Evolutionary conservation across 2,113 vertebrate species (phyloP).

Genomic region (Piaya cayana): DNA sequence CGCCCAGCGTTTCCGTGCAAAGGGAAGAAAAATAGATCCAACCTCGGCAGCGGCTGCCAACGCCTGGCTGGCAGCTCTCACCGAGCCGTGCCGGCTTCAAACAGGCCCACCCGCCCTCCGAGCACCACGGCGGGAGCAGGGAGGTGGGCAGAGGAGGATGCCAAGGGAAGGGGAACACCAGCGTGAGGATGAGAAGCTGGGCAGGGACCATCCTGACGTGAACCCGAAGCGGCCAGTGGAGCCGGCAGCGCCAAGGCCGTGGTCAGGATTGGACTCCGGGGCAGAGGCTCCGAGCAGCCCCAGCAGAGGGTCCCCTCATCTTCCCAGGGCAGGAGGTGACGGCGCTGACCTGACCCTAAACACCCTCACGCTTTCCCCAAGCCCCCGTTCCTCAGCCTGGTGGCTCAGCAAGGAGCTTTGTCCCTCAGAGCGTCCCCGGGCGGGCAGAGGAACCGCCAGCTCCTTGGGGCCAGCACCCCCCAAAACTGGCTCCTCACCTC

Average conservation of each 20-base stretch:
- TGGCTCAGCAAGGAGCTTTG: not conserved
- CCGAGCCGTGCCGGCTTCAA: rapidly evolving
- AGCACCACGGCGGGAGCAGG: rapidly evolving
- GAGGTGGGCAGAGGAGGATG: rapidly evolving
- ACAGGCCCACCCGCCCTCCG: rapidly evolving
- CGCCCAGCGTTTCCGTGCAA: not conserved
- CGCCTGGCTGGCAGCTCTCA: not conserved
- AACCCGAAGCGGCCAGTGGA: not conserved
- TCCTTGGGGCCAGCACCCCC: no score
- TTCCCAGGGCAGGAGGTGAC: not conserved
- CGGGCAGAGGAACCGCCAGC: not conserved
- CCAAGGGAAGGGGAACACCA: not conserved
- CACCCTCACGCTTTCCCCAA: not conserved
- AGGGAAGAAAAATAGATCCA: not conserved
- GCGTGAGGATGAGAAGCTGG: not conserved
- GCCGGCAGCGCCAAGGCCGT: rapidly evolving
- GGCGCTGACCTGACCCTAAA: not conserved
- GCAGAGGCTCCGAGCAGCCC: not conserved
- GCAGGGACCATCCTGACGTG: rapidly evolving
- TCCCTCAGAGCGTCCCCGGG: not conserved
- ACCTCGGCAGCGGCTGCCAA: not conserved
- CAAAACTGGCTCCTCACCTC: not conserved
- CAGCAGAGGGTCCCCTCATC: not conserved
- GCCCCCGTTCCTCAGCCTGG: rapidly evolving
- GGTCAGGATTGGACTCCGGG: rapidly evolving